Conservation (phyloP, 2,797 vertebrate genomes). For the Enteromius anoplus region DNA sequence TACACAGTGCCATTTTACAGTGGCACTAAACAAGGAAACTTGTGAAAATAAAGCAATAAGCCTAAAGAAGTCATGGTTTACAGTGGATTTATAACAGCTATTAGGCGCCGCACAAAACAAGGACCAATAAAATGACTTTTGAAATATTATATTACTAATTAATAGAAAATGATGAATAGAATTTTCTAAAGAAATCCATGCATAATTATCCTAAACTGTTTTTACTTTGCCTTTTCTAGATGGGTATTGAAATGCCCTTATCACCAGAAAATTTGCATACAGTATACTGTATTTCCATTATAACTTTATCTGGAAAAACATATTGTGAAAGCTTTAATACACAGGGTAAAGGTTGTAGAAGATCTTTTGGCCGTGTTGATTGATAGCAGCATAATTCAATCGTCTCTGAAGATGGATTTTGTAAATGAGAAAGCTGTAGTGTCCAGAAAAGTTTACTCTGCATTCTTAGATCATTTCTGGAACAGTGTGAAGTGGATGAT, state of each 20-base stretch:
- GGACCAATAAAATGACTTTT: no score
- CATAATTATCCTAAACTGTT: background rate
- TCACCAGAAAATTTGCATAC: background rate
- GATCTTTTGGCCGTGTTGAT: slow-evolving; percentile 57
- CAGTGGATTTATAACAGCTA: no score
- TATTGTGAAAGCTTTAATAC: background rate
- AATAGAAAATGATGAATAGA: no score
- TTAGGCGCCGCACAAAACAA: no score
- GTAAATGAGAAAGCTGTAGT: slow-evolving; percentile 41
- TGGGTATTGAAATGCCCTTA: background rate
- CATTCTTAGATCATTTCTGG: background rate
- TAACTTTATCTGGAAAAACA: slow-evolving; percentile 7
- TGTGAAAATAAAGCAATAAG: background rate
- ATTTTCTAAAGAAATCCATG: no score
- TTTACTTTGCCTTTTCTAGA: background rate
- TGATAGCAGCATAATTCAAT: slow-evolving; percentile 44
- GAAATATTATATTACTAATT: background rate
- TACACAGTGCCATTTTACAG: background rate
- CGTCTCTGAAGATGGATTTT: slow-evolving; percentile 51
- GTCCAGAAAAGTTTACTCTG: slow-evolving; percentile 42
- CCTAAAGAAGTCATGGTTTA: no score
- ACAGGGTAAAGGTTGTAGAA: slow-evolving; percentile 50
- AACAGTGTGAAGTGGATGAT: slow-evolving; percentile 23
- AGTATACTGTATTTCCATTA: background rate
- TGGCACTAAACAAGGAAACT: background rate